Percentiles rank a stretch among this genome's conserved stretches.
phyloP scores from a whole-genome alignment of 2,113 vertebrate genomes.

The Capra hircus region DNA sequence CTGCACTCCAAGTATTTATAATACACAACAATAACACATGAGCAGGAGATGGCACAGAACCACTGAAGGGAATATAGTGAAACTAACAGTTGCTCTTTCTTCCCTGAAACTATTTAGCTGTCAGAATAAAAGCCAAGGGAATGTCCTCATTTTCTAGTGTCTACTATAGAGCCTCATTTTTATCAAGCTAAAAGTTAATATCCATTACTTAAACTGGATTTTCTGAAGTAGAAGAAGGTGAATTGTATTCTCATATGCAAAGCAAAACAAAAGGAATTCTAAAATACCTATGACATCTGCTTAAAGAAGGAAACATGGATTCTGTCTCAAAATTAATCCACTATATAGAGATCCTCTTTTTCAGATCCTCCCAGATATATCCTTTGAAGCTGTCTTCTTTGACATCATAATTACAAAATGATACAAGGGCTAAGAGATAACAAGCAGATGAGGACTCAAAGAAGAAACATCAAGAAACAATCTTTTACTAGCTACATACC shows the following conservation, averaged over 20 bases:
- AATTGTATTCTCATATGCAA: neutral
- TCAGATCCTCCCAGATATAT: conserved; percentile 25
- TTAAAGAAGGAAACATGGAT: conserved; percentile 29
- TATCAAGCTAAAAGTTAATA: neutral
- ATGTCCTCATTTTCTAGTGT: neutral
- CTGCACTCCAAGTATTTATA: neutral
- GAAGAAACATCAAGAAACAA: conserved; percentile 48
- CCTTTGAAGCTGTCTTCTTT: conserved; percentile 47
- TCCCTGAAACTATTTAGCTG: neutral
- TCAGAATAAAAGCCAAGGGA: conserved; percentile 8
- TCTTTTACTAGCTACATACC: conserved; percentile 38
- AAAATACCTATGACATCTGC: neutral
- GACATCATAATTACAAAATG: conserved; percentile 65
- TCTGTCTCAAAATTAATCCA: conserved; percentile 24
- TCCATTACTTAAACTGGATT: neutral
- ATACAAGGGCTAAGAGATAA: conserved; percentile 42
- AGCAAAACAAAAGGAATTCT: conserved; percentile 40
- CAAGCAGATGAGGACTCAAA: conserved; percentile 61
- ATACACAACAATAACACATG: neutral
- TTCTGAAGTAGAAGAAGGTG: conserved; percentile 8
- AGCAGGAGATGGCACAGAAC: neutral
- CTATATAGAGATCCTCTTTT: conserved; percentile 4
- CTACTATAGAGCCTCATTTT: neutral
- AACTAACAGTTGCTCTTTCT: conserved; percentile 12
- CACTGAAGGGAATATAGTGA: conserved; percentile 8